Evolutionary conservation across 1,140 invertebrate species (phyloP).

Genomic region (Drosophila grimshawi): DNA sequence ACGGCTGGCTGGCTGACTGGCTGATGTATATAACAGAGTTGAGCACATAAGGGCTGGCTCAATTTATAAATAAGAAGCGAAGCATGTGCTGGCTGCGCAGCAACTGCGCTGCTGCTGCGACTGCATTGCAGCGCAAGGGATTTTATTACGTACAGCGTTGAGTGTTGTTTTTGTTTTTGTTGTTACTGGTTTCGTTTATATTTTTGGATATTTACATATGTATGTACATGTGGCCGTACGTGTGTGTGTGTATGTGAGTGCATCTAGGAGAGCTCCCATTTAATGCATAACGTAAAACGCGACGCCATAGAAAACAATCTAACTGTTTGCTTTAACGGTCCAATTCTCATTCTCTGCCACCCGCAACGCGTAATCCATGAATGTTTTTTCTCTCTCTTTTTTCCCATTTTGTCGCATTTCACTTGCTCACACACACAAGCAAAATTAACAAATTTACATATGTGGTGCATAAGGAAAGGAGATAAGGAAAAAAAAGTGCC

Average conservation of each 20-base stretch:
- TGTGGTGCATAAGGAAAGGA: conserved; percentile 3
- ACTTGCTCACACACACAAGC: conserved; percentile 6
- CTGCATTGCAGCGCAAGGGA: conserved; percentile 73
- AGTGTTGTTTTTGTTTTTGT: conserved; percentile 32
- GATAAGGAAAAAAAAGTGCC: conserved; percentile 3
- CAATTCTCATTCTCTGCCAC: conserved; percentile 19
- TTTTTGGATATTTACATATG: conserved; percentile 79
- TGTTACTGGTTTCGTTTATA: conserved; percentile 70
- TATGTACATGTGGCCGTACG: conserved; percentile 30
- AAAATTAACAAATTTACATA: conserved; percentile 19
- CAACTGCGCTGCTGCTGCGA: conserved; percentile 33
- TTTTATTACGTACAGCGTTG: conserved; percentile 74
- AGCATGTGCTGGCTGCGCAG: conserved; percentile 70
- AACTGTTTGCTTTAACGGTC: conserved; percentile 37
- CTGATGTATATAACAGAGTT: conserved; percentile 71
- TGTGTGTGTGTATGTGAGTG: conserved; percentile 17
- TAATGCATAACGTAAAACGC: conserved; percentile 40
- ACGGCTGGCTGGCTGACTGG: conserved; percentile 13
- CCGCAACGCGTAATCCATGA: conserved; percentile 31
- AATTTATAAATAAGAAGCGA: conserved; percentile 77
- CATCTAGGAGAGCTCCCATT: conserved; percentile 42
- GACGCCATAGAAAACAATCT: conserved; percentile 53
- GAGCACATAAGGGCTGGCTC: conserved; percentile 77
- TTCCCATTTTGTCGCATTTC: conserved; percentile 12
- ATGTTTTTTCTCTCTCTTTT: conserved; percentile 4